Evolutionary conservation across 2,888 invertebrate species (phyloP), one percentile per base, ranked within the genome.

Genomic region (Metellina segmentata): DNA sequence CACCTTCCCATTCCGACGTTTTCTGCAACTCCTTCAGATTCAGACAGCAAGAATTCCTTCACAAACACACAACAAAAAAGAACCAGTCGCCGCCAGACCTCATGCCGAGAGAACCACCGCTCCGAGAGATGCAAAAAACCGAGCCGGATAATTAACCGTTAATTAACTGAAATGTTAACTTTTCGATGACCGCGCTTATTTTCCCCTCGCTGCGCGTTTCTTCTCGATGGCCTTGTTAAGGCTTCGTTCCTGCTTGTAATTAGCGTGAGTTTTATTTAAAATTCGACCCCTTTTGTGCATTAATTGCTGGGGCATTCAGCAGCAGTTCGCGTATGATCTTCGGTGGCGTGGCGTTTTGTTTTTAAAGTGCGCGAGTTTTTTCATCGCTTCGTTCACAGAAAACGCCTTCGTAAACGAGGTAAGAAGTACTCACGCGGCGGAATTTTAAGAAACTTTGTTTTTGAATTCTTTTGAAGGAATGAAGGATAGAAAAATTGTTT

Each of bases 91-190:
- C 34, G 61, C 8, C 61, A 11, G 11, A 16, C 61, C 16, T 61
- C 61, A 16, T 61, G 61, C 61, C 9, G 61, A 61, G 61, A 61
- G 61, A 61, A 16, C 13, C 34, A 34, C 4, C 11, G 61, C 16
- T 61, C 61, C 16, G 34, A 61, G 16, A 61, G 9, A 61, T 6
- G 20, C 20, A 77, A 77, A 77, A 72, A 72, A 77, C 8, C 52
- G 61, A 6, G 16, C 34, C 34, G 34, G 34, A 19, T 79, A 19
- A 79, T 79, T 79, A 79, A 53, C 79, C 16, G 16, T 79, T 79
- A 79, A 79, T 79, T 79, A 79, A 61, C 79, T 34, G 79, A 79
- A 79, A 79, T 34, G 34, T 61, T 79, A 79, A 61, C 61, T 79
- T 79, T 61, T 53, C 61, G 79, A 79, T 79, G 20, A 79, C 53